Base-by-base conservation (phyloP, 2,888 invertebrate genomes). In the Dione juno region DNA sequence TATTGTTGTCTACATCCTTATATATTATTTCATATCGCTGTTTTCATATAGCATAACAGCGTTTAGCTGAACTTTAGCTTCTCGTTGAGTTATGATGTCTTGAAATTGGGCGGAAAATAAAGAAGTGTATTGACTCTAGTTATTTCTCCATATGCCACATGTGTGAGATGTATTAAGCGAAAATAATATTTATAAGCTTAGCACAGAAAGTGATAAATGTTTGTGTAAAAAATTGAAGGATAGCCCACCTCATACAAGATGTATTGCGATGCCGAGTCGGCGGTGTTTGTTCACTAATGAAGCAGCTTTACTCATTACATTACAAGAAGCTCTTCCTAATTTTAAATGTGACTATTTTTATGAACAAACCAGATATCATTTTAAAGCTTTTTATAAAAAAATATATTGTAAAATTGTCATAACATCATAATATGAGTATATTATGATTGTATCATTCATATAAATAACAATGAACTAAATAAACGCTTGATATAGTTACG, bases 191-290 rank as follows among this genome's bases (percentile, higher is more conserved):
- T 37, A 37, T n/a, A 11, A 57, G 5, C 8, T 35, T 14, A n/a
- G 16, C 6, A 37, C n/a, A 37, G 35, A 57, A 16, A 35, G 28
- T 16, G 28, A 35, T 14, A 16, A n/a, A 57, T 21, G 28, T 1
- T 7, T 11, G 1, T 19, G 63, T 1, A n/a, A 64, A 45, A 28
- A 40, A 40, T 64, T 72, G 52, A 78, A 81, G 89, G 84, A 88
- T 88, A 76, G 9, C 68, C 74, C 74, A 57, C 71, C 89, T 92
- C 90, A 90, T 92, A 90, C 88, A 91, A 90, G 86, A 92, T 92
- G 90, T 90, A 92, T 90, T 84, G 78, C 81, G 80, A 82, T 81
- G 84, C 82, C 80, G 77, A 81, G 79, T 78, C 78, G 79, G 77
- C 74, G 81, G 76, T 78, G 83, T 88, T 86, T 84, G 84, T 81